These are phyloP conservation scores for Lissocephala sabroskyi DNA, from an alignment of 2,888 invertebrate genomes.

Conservation along the genomic window DNA sequence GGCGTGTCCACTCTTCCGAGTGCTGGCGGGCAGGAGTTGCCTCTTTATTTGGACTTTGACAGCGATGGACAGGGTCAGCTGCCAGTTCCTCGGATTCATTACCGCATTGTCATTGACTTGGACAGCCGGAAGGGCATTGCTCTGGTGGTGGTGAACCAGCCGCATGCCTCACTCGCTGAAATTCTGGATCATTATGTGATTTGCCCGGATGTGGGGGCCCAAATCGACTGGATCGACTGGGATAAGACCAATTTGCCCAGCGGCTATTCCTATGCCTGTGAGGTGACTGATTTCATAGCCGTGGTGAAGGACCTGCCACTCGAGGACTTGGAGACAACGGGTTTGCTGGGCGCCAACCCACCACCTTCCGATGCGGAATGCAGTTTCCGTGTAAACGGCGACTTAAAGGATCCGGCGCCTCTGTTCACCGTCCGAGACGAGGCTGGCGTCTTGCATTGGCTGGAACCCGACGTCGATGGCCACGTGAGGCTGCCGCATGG, in stretches of 20 bases:
- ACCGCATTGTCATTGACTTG: conserved; percentile 75
- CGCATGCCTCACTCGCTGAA: conserved; percentile 48
- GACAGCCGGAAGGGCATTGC: conserved; percentile 48
- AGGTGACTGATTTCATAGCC: conserved; percentile 41
- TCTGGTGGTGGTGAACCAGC: conserved; percentile 71
- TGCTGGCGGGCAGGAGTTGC: conserved; percentile 56
- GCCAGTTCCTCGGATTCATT: conserved; percentile 74
- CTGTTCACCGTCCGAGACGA: conserved; percentile 73
- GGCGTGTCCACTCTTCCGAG: conserved; percentile 74
- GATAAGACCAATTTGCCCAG: conserved; percentile 23
- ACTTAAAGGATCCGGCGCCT: conserved; percentile 74
- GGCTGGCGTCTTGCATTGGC: conserved; percentile 21
- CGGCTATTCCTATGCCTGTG: conserved; percentile 54
- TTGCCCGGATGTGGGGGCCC: conserved; percentile 48
- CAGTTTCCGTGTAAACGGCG: conserved; percentile 43
- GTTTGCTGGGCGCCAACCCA: conserved; percentile 28
- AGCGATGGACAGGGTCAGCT: conserved; percentile 55
- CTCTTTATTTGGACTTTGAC: conserved; percentile 63
- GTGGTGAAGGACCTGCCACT: conserved; percentile 39
- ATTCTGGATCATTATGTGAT: conserved; percentile 43
- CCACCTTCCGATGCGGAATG: conserved; percentile 11
- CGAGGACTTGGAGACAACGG: conserved; percentile 32
- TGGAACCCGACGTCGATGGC: conserved; percentile 42
- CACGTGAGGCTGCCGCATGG: conserved; percentile 31
- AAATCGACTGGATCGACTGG: conserved; percentile 51